phyloP scores from a whole-genome alignment of 2,888 invertebrate genomes.

The Trypoxylon attenuatum region DNA sequence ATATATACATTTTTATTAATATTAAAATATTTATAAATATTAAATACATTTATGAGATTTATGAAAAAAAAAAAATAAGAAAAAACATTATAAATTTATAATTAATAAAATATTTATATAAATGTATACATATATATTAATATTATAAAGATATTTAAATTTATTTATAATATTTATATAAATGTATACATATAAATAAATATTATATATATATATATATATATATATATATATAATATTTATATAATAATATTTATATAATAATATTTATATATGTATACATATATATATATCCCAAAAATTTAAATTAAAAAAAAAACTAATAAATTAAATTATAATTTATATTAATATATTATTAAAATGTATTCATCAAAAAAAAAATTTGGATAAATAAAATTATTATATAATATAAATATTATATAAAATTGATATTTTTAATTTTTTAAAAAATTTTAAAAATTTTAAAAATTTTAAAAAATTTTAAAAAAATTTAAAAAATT shows the following conservation, averaged over 20 bases:
- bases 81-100: not conserved
- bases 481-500: too few relatives aligned
- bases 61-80: not conserved
- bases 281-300: conserved; percentile 8
- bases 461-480: too few relatives aligned
- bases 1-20: not conserved
- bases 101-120: conserved; percentile 28
- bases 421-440: conserved; percentile 29
- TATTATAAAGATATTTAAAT: conserved; percentile 9
- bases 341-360: not conserved
- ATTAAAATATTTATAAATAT: not conserved
- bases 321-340: conserved; percentile 11
- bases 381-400: not conserved
- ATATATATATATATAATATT: not conserved
- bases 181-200: conserved; percentile 55
- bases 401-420: not conserved
- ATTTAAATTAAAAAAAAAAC: conserved; percentile 10
- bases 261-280: not conserved
- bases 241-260: not conserved
- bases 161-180: not conserved
- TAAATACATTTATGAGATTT: not conserved
- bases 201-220: not conserved
- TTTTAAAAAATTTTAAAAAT: too few relatives aligned
- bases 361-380: not conserved
- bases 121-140: conserved; percentile 26